phyloP scores from a whole-genome alignment of 2,113 vertebrate genomes.

The Scophthalmus maximus region DNA sequence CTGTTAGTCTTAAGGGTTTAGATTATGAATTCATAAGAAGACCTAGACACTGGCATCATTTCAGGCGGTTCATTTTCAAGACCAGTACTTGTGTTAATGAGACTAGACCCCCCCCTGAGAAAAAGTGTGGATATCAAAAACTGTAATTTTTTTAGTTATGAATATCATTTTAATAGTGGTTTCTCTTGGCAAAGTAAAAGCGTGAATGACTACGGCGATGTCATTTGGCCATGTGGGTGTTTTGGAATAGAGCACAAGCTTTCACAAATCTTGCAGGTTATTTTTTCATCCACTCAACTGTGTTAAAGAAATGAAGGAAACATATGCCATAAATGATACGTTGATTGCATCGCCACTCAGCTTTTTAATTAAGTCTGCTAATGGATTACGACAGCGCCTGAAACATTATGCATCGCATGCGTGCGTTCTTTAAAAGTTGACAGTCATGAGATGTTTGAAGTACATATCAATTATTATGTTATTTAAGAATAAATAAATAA shows the following conservation, averaged over 20 bases:
- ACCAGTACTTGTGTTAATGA: slow-evolving; percentile 51
- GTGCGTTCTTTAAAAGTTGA: slow-evolving; percentile 57
- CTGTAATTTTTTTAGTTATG: slow-evolving; percentile 48
- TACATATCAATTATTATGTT: slow-evolving; percentile 28
- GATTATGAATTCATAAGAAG: slow-evolving; percentile 8
- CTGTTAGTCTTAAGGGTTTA: background rate
- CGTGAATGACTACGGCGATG: slow-evolving; percentile 52
- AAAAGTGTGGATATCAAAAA: slow-evolving; percentile 49
- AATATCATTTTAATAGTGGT: slow-evolving; percentile 61
- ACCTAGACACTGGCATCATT: slow-evolving; percentile 34
- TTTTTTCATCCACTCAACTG: slow-evolving; percentile 57
- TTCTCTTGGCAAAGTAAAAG: slow-evolving; percentile 61
- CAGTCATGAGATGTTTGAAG: too few relatives aligned
- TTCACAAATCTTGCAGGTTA: slow-evolving; percentile 53
- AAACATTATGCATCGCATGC: slow-evolving; percentile 49
- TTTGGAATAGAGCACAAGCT: slow-evolving; percentile 46
- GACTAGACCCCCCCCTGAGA: slow-evolving; percentile 32
- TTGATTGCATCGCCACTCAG: slow-evolving; percentile 52
- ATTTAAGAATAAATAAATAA: slow-evolving; percentile 10
- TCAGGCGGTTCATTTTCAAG: slow-evolving; percentile 52
- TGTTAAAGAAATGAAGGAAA: slow-evolving; percentile 53
- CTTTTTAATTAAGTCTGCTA: slow-evolving; percentile 74
- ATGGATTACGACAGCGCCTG: slow-evolving; percentile 59
- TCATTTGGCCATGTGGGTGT: slow-evolving; percentile 65
- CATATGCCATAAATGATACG: slow-evolving; percentile 30